Evolutionary conservation across 2,797 vertebrate genomes (phyloP).

Genomic region (Myotis myotis): DNA sequence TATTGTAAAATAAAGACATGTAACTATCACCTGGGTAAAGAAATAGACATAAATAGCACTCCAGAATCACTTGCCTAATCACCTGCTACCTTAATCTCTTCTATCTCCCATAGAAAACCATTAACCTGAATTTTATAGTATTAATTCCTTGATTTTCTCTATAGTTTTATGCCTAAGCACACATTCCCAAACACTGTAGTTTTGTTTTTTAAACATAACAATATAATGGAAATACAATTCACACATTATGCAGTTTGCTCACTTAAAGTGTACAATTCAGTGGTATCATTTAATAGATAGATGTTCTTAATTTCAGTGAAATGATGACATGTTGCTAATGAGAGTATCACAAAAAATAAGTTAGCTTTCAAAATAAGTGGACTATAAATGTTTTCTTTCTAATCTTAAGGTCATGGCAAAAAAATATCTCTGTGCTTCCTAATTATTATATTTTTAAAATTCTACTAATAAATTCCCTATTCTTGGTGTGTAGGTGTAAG

Average conservation of each 20-base stretch:
- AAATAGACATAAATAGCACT: not conserved
- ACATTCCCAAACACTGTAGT: not conserved
- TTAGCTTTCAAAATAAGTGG: slow-evolving; percentile 4
- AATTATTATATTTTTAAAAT: slow-evolving; percentile 10
- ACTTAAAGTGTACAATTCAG: not conserved
- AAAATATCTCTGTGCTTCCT: not conserved
- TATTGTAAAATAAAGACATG: not conserved
- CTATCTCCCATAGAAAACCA: not conserved
- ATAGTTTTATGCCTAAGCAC: not conserved
- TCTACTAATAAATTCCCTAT: not conserved
- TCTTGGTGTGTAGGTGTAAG: not conserved
- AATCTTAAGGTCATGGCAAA: not conserved
- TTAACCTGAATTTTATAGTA: not conserved
- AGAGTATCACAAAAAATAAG: not conserved
- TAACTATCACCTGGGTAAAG: not conserved
- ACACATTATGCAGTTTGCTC: not conserved
- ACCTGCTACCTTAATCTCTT: not conserved
- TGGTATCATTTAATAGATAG: not conserved
- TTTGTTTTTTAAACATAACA: not conserved
- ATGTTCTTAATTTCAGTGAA: not conserved
- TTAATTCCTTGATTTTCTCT: not conserved
- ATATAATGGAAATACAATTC: not conserved
- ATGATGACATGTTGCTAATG: not conserved
- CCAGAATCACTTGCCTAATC: not conserved
- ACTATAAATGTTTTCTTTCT: not conserved